These are phyloP conservation scores for Tenebrio molitor DNA, from an alignment of 1,140 invertebrate species.

Conservation along the genomic window DNA sequence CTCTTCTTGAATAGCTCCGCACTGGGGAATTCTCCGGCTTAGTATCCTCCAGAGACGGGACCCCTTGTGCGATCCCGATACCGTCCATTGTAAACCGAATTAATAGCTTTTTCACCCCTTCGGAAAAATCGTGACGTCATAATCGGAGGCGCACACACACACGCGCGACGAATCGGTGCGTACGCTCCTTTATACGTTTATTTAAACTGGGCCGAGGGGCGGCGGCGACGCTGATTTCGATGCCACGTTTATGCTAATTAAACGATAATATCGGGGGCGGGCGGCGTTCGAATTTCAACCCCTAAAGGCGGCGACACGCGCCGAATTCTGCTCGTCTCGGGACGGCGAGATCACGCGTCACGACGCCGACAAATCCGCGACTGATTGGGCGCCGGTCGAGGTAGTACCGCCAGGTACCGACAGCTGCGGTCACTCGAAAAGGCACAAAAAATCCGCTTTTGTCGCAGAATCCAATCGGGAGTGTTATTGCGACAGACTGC, in stretches of 20 bases:
- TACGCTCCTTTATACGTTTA: too few species aligned
- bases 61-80: slow-evolving; percentile 4
- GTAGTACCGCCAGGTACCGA: background rate
- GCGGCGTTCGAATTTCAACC: too few species aligned
- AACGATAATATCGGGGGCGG: slow-evolving; percentile 27
- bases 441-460: background rate
- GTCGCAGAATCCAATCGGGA: too few species aligned
- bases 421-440: background rate
- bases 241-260: slow-evolving; percentile 32
- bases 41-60: slow-evolving; percentile 18
- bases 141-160: slow-evolving; percentile 30
- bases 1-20: slow-evolving; percentile 22
- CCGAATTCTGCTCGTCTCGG: background rate
- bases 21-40: slow-evolving; percentile 28
- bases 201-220: too few species aligned
- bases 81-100: slow-evolving; percentile 21
- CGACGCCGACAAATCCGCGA: too few species aligned
- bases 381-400: background rate
- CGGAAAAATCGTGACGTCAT: slow-evolving; percentile 18
- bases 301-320: too few species aligned
- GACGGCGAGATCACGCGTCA: too few species aligned
- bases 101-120: slow-evolving; percentile 35
- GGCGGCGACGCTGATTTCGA: slow-evolving; percentile 11
- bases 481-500: too few species aligned
- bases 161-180: slow-evolving; percentile 12